Evolutionary conservation across 1,140 invertebrate species (phyloP).

Genomic region (Augochlora pura): DNA sequence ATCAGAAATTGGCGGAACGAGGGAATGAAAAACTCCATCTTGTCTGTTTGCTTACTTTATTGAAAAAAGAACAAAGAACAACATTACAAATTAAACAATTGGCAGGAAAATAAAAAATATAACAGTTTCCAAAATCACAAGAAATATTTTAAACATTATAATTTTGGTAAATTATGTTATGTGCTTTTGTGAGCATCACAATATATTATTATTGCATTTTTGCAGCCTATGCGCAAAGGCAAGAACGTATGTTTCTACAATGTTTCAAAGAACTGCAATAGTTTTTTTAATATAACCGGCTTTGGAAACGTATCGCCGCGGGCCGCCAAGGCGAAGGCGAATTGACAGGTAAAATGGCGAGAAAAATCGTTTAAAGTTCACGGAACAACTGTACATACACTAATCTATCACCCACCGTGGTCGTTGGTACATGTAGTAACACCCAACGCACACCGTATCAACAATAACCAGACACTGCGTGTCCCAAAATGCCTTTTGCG

Average conservation of each 20-base stretch:
- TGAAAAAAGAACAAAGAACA: conserved; percentile 80
- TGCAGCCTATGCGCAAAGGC: conserved; percentile 76
- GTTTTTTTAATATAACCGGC: conserved; percentile 54
- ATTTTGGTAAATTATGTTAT: conserved; percentile 78
- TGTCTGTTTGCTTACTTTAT: conserved; percentile 76
- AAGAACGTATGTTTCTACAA: conserved; percentile 74
- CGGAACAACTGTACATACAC: conserved; percentile 20
- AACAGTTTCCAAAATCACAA: conserved; percentile 81
- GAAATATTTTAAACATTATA: conserved; percentile 77
- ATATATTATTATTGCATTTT: conserved; percentile 78
- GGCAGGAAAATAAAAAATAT: conserved; percentile 79
- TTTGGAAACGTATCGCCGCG: conserved; percentile 74
- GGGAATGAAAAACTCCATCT: not conserved
- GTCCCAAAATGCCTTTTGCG: conserved; percentile 35
- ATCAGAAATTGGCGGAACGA: not conserved
- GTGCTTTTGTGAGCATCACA: conserved; percentile 79
- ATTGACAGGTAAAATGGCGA: conserved; percentile 71
- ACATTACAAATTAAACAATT: conserved; percentile 80
- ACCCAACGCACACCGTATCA: conserved; percentile 40
- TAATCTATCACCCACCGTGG: not conserved
- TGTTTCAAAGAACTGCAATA: conserved; percentile 71
- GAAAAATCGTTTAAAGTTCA: conserved; percentile 61
- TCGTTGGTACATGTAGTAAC: not conserved
- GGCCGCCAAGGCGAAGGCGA: conserved; percentile 60
- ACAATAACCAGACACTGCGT: conserved; percentile 12